Base-by-base conservation (phyloP, 30 jellyfish, hydroid and myxozoan genomes). In the Chrysaora quinquecirrha region DNA sequence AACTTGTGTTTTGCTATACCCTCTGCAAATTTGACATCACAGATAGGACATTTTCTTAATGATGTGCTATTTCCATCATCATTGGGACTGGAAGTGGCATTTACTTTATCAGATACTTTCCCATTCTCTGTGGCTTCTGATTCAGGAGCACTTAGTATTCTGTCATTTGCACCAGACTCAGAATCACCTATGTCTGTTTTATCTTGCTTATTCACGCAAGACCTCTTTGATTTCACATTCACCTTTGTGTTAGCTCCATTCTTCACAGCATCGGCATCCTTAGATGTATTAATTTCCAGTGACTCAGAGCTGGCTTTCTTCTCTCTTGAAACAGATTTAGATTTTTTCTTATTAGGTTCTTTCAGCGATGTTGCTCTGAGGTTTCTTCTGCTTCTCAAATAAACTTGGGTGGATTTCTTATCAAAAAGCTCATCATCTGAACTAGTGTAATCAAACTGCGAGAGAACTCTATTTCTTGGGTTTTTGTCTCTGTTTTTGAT, bases 371-470 rank as follows among this genome's bases (percentile, higher is more conserved):
- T 16, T 68, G 30, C 63, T 29, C 29, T 34, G 6, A 3, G 6
- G 32, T 68, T n/a, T 52, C 76, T 34, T 82, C 64, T 43, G 22
- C 47, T 18, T 28, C 92, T 56, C 52, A 82, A 68, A 24, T 33
- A 22, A 30, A 50, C 32, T 58, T 65, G 23, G 20, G 71, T 20
- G 1, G 85, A 71, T 43, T 50, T 68, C 25, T 60, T 75, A 38
- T 82, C 92, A 82, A 82, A 82, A 19, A 31, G 78, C 18, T 67
- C 83, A 67, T 82, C 85, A 34, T 82, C 92, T 27, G 79, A 69
- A 9, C 63, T 82, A 18, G 38, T 29, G 29, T 38, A 82, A 50
- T 82, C 85, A 82, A 80, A 80, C 16, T 7, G 21, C 28, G 79
- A 63, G n/a, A n/a, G n/a, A n/a, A n/a, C n/a, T n/a, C n/a, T n/a